phyloP scores from a whole-genome alignment of 2,113 vertebrate genomes.

The Lycocorax pyrrhopterus region DNA sequence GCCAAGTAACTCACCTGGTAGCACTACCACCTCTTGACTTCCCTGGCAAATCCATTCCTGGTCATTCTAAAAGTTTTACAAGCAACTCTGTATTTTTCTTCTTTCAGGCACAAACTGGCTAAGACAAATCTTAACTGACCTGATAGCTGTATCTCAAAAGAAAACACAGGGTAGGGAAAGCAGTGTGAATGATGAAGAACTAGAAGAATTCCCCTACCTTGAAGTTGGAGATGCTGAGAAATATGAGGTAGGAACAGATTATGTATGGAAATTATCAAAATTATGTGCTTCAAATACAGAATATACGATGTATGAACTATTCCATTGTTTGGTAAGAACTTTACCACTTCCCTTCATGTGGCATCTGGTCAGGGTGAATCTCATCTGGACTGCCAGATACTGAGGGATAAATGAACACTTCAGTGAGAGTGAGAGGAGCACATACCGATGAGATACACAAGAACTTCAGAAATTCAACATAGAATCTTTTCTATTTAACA shows the following conservation, averaged over 20 bases:
- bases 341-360: background rate
- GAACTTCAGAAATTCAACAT: background rate
- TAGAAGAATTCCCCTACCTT: background rate
- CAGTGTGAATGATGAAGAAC: background rate
- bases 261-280: background rate
- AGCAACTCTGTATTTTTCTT: background rate
- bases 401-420: background rate
- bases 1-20: background rate
- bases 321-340: background rate
- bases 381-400: background rate
- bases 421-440: background rate
- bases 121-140: slow-evolving; percentile 5
- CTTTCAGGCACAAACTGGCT: slow-evolving; percentile 46
- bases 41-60: background rate
- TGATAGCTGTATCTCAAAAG: background rate
- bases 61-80: background rate
- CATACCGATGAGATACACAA: background rate
- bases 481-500: background rate
- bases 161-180: background rate
- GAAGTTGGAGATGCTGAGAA: slow-evolving; percentile 15
- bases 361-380: background rate
- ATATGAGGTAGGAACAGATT: background rate
- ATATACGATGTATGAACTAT: background rate
- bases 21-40: background rate
- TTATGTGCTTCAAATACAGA: background rate